Evolutionary conservation across 2,113 vertebrate genomes (phyloP).

Genomic region (Pseudopodoces humilis): DNA sequence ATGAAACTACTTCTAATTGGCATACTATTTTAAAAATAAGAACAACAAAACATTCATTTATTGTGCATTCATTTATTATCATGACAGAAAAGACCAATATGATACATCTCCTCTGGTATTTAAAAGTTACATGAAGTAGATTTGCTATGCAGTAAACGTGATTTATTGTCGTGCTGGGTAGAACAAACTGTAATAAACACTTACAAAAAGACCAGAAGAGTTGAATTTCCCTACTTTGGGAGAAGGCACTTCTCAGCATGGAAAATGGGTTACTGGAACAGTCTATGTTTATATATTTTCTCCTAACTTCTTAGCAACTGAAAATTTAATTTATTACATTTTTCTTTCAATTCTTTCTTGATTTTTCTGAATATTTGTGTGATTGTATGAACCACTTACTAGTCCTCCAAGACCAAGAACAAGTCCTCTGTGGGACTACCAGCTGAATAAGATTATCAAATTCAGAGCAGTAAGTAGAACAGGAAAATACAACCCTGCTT

Average conservation of each 20-base stretch:
- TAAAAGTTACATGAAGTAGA: not conserved
- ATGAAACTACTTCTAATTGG: not conserved
- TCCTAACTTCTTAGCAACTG: not conserved
- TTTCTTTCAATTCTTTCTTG: not conserved
- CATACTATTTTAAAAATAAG: not conserved
- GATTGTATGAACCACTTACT: not conserved
- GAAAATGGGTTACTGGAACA: not conserved
- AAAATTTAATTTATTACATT: not conserved
- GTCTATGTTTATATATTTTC: not conserved
- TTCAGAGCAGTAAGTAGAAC: not conserved
- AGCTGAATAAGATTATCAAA: not conserved
- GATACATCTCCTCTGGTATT: not conserved
- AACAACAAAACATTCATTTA: not conserved
- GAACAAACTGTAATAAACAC: not conserved
- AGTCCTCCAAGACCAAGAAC: not conserved
- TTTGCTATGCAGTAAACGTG: not conserved
- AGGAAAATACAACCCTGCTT: not conserved
- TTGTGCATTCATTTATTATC: not conserved
- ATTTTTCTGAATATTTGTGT: not conserved
- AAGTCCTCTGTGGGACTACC: not conserved
- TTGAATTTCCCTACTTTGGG: not conserved
- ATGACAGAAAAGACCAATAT: not conserved
- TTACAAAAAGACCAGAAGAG: not conserved
- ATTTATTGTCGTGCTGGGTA: not conserved
- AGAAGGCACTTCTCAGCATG: not conserved